Base-by-base conservation (phyloP, 1,140 invertebrate species). In the Diachasmimorpha longicaudata region DNA sequence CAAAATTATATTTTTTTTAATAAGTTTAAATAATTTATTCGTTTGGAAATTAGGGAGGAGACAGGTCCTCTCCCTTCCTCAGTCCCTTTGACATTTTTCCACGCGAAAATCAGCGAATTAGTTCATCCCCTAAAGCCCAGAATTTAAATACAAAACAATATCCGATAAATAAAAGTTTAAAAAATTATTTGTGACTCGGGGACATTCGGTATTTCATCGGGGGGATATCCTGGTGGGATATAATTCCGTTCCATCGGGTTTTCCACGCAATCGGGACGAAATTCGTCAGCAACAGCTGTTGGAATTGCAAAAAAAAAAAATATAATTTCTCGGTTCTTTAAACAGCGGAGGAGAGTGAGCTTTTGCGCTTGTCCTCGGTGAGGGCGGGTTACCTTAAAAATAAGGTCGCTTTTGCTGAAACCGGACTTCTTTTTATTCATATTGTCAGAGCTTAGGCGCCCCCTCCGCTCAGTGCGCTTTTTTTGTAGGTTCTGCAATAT, bases 401-500 rank as follows among this genome's bases (percentile, higher is more conserved):
- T 96, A 92, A 96, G 94, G 94, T 95, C 95, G 94, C 94, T 96
- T 95, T 96, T 96, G 92, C 93, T 95, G 94, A 93, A 93, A 93
- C 93, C 93, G 87, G 90, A 90, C 93, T 94, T 93, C 93, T 95
- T 95, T 95, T 95, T 95, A 93, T 92, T 93, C 93, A 93, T 93
- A 93, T 92, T 92, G 89, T 95, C 93, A 90, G 93, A 94, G 93
- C 93, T 93, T 92, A 95, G 94, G 91, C 95, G 94, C 92, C 95
- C 95, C 93, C 95, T 94, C 92, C 95, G 93, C 93, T 96, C 95
- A 92, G 95, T 95, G 93, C 94, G 94, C 93, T 96, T 96, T 96
- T 96, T 96, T 95, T 96, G 95, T 92, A 96, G 94, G 93, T 96
- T 96, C 95, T 96, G 95, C 94, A 96, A 96, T 94, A 96, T 96